Evolutionary conservation across 1,140 invertebrate genomes (phyloP).

Genomic region (Ips nitidus): DNA sequence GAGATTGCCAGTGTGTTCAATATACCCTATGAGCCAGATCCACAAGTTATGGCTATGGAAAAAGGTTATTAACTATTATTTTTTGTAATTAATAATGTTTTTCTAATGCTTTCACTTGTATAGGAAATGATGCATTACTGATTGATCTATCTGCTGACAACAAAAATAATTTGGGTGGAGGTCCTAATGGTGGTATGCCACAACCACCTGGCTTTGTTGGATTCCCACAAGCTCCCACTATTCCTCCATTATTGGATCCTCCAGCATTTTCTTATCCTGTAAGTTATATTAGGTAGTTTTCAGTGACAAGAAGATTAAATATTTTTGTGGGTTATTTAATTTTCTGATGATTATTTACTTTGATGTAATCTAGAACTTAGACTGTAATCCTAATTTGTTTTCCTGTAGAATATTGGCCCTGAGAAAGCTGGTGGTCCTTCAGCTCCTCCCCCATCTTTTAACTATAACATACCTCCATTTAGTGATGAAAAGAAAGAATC

Average conservation of each 20-base stretch:
- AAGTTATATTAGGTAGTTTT: slow-evolving; percentile 40
- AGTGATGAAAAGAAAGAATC: slow-evolving; percentile 58
- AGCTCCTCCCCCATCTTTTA: slow-evolving; percentile 61
- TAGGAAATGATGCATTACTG: slow-evolving; percentile 66
- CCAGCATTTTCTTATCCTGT: slow-evolving; percentile 63
- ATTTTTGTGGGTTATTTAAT: slow-evolving; percentile 11
- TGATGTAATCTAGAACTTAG: too few species aligned
- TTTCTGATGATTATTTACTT: too few species aligned
- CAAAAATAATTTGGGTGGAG: slow-evolving; percentile 62
- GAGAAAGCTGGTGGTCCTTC: slow-evolving; percentile 40
- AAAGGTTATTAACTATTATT: slow-evolving; percentile 29
- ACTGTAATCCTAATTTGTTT: background rate
- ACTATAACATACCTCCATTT: slow-evolving; percentile 71
- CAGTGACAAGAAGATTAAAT: background rate
- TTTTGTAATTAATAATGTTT: too few species aligned
- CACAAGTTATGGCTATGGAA: slow-evolving; percentile 84
- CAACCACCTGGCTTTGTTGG: slow-evolving; percentile 79
- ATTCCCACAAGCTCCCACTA: slow-evolving; percentile 66
- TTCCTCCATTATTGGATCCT: slow-evolving; percentile 57
- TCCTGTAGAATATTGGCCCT: background rate
- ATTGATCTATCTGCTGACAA: slow-evolving; percentile 70
- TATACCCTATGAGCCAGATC: slow-evolving; percentile 90
- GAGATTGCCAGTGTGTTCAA: slow-evolving; percentile 97
- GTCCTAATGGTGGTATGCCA: slow-evolving; percentile 56
- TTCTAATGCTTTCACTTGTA: background rate